Conservation (phyloP, 2,888 invertebrate genomes). For the Platycnemis pennipes region DNA sequence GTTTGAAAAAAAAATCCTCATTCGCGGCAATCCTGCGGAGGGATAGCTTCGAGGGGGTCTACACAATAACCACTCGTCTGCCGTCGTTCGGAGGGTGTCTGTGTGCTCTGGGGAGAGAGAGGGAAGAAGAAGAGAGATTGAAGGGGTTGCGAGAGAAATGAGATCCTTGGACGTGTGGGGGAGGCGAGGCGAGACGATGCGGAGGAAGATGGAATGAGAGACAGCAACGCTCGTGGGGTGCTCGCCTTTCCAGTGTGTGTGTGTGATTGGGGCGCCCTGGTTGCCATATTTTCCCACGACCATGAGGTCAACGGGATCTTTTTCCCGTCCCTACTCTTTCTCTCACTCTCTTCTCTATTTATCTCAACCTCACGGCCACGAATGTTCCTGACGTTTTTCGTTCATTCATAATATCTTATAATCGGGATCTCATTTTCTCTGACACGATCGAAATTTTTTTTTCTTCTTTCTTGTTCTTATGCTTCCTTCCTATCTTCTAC, state of each 20-base stretch:
- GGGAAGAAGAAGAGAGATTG: background rate
- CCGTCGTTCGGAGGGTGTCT: background rate
- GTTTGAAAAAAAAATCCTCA: background rate
- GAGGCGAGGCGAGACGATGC: too few relatives aligned
- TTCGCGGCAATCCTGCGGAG: background rate
- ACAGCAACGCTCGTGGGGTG: background rate
- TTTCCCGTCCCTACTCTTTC: background rate
- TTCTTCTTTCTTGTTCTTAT: background rate
- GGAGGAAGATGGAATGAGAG: background rate
- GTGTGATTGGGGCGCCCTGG: background rate
- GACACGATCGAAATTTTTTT: background rate
- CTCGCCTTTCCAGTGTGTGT: background rate
- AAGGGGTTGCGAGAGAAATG: background rate
- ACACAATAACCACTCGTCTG: conserved; percentile 25
- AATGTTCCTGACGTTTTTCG: conserved; percentile 54
- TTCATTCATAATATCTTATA: conserved; percentile 64
- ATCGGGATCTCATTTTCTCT: conserved; percentile 51
- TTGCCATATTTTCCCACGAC: conserved; percentile 36
- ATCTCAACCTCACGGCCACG: conserved; percentile 28
- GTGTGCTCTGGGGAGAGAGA: background rate
- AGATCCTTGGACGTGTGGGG: background rate
- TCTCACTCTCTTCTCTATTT: background rate
- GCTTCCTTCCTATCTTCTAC: background rate
- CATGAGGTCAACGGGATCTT: conserved; percentile 48
- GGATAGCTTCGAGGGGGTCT: background rate